Conservation (phyloP, 35 echinoderm and acorn worm genomes). For the Chiridota heheva region DNA sequence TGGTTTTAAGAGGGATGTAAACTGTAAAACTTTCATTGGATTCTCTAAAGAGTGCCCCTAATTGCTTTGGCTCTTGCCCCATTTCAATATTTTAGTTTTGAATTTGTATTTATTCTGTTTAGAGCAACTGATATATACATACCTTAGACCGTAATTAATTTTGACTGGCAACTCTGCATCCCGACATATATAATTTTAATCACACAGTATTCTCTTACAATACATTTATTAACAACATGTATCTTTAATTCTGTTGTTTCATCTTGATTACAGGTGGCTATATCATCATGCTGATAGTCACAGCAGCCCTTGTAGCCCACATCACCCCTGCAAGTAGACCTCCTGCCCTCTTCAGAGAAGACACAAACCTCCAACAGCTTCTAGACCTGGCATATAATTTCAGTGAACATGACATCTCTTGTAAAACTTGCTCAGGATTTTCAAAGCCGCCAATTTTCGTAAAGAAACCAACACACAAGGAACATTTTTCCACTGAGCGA, state of each 20-base stretch:
- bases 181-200: no score
- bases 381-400: constrained; percentile 84
- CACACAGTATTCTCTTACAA: no score
- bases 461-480: neutral
- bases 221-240: neutral
- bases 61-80: no score
- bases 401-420: constrained; percentile 71
- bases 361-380: constrained; percentile 79
- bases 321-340: constrained; percentile 74
- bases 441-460: neutral
- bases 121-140: neutral
- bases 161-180: no score
- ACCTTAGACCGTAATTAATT: neutral
- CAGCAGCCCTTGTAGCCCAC: constrained; percentile 61
- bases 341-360: constrained; percentile 65
- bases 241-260: constrained; percentile 13
- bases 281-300: constrained; percentile 37
- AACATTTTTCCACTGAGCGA: no score
- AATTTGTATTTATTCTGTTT: neutral
- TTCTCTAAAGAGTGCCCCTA: no score
- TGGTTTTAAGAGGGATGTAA: no score
- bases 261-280: constrained; percentile 42
- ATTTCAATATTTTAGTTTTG: neutral
- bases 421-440: constrained; percentile 77
- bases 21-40: no score